Evolutionary conservation across 2,113 vertebrate genomes (phyloP).

Genomic region (Struthidea cinerea): DNA sequence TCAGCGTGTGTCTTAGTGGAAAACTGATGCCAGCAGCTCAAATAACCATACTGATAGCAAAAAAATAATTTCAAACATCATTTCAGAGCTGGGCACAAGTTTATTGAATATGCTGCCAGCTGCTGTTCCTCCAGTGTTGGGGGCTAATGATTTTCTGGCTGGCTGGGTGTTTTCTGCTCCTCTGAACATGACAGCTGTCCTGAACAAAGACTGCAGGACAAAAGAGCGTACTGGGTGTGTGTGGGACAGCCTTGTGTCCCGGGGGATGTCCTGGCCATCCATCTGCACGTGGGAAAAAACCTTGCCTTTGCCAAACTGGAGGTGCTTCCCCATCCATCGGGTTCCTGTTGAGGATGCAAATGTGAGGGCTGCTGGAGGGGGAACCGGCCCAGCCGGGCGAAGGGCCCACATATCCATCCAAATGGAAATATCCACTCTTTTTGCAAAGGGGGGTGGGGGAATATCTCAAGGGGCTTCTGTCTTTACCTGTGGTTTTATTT

Average conservation of each 20-base stretch:
- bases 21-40: background rate
- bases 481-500: constrained; percentile 14
- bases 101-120: background rate
- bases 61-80: background rate
- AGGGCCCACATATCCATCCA: background rate
- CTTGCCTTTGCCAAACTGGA: background rate
- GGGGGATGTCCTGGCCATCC: background rate
- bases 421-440: constrained; percentile 5
- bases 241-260: background rate
- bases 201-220: background rate
- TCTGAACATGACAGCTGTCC: background rate
- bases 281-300: accelerated
- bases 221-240: accelerated
- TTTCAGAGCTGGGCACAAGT: background rate
- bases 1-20: background rate
- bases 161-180: background rate
- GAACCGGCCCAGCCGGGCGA: background rate
- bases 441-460: background rate
- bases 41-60: background rate
- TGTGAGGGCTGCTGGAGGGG: background rate
- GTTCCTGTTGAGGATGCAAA: constrained; percentile 45
- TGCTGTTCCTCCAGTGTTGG: background rate
- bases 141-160: background rate
- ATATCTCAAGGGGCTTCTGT: background rate
- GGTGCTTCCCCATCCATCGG: background rate